Conservation (phyloP, 1,140 invertebrate genomes). For the Cotesia glomerata region DNA sequence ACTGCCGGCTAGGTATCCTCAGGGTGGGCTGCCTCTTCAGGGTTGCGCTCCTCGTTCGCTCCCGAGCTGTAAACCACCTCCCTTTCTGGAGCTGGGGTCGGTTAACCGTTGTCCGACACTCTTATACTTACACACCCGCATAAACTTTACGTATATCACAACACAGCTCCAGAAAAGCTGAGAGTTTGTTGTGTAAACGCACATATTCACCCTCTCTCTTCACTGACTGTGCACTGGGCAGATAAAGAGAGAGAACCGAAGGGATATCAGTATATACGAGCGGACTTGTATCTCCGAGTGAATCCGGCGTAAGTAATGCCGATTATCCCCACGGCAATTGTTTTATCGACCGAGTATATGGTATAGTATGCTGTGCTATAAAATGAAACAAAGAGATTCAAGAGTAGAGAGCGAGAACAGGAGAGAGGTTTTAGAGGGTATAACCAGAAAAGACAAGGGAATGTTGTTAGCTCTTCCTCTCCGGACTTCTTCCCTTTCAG, state of each 20-base stretch:
- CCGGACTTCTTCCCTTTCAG: neutral
- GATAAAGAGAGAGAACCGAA: neutral
- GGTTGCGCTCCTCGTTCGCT: constrained; percentile 11
- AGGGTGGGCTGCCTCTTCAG: neutral
- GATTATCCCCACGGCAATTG: constrained; percentile 62
- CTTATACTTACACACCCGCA: neutral
- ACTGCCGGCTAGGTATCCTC: constrained; percentile 35
- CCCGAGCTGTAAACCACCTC: constrained; percentile 8
- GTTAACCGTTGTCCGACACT: constrained; percentile 25
- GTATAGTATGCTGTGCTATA: neutral
- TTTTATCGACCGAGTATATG: constrained; percentile 58
- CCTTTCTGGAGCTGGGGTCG: neutral
- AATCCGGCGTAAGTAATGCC: constrained; percentile 62
- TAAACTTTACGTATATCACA: constrained; percentile 1
- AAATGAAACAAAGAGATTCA: neutral
- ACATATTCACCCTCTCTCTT: neutral
- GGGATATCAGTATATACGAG: constrained; percentile 8
- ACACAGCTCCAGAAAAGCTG: neutral
- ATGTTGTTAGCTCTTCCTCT: neutral
- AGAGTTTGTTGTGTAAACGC: constrained; percentile 9
- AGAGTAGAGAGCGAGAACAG: too few relatives aligned
- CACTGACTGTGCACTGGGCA: neutral
- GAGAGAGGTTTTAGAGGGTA: constrained; percentile 31
- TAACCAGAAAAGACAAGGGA: constrained; percentile 22
- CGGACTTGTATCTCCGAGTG: constrained; percentile 50